A percentile compares a stretch with the other conserved stretches of the same genome.
Evolutionary conservation across 1,140 invertebrate genomes (phyloP).

Genomic region (Zaprionus gabonicus): DNA sequence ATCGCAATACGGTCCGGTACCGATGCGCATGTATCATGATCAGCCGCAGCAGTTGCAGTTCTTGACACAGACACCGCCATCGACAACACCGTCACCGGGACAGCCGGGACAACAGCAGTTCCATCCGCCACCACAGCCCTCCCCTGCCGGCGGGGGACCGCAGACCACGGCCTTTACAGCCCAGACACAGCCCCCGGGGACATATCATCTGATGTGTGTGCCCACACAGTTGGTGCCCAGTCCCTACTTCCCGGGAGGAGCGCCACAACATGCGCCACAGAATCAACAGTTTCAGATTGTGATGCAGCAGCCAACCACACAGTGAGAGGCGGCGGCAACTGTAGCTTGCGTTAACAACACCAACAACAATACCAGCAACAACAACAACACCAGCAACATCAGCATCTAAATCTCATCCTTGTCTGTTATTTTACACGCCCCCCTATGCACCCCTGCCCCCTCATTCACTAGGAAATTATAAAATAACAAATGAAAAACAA

Average conservation of each 20-base stretch:
- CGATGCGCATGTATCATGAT: slow-evolving; percentile 88
- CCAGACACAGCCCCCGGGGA: slow-evolving; percentile 60
- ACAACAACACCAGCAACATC: slow-evolving; percentile 9
- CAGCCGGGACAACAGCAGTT: slow-evolving; percentile 87
- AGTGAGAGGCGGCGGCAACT: slow-evolving; percentile 52
- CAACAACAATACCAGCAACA: slow-evolving; percentile 12
- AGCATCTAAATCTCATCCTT: slow-evolving; percentile 5
- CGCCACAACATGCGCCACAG: slow-evolving; percentile 80
- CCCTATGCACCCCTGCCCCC: slow-evolving; percentile 7
- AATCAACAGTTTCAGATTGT: slow-evolving; percentile 74
- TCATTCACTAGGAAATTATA: slow-evolving; percentile 76
- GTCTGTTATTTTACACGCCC: slow-evolving; percentile 31
- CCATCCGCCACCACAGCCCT: slow-evolving; percentile 86
- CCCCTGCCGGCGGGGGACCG: slow-evolving; percentile 85
- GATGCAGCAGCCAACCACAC: slow-evolving; percentile 80
- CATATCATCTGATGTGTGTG: slow-evolving; percentile 87
- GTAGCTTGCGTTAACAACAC: slow-evolving; percentile 5
- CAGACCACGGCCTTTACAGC: slow-evolving; percentile 83
- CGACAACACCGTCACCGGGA: slow-evolving; percentile 87
- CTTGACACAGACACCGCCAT: slow-evolving; percentile 87
- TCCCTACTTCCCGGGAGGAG: slow-evolving; percentile 67
- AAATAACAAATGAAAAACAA: slow-evolving; percentile 57
- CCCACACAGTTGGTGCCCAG: slow-evolving; percentile 81
- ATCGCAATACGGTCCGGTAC: slow-evolving; percentile 86
- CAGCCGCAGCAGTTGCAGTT: slow-evolving; percentile 87